phyloP scores from a whole-genome alignment of 1,140 invertebrate genomes.

The Listronotus oregonensis region DNA sequence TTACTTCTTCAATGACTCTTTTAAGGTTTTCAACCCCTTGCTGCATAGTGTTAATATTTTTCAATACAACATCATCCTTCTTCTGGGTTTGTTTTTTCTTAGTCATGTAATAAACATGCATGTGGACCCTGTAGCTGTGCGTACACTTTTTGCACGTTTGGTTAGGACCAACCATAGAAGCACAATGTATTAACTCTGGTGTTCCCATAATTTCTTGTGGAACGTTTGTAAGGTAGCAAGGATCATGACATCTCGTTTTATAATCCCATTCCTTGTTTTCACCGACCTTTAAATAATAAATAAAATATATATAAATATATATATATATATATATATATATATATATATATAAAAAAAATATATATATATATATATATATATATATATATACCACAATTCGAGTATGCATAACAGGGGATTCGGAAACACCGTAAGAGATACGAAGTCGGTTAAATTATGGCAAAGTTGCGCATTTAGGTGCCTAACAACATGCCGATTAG shows the following conservation, averaged over 20 bases:
- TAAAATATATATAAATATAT: no score
- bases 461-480: no score
- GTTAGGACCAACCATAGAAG: constrained; percentile 40
- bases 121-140: constrained; percentile 43
- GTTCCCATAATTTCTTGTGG: constrained; percentile 46
- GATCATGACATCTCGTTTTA: constrained; percentile 49
- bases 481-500: no score
- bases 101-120: constrained; percentile 48
- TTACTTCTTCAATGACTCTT: constrained; percentile 32
- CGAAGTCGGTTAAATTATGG: no score
- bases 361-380: not conserved
- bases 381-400: no score
- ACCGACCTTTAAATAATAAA: constrained; percentile 43
- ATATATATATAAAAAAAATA: not conserved
- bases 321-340: not conserved
- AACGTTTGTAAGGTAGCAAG: constrained; percentile 47
- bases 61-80: constrained; percentile 31
- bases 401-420: no score
- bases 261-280: constrained; percentile 47
- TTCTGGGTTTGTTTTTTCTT: constrained; percentile 35
- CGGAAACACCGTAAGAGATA: no score
- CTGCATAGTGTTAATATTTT: constrained; percentile 38
- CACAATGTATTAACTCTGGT: constrained; percentile 44
- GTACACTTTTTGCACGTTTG: constrained; percentile 43
- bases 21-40: constrained; percentile 28